Base-by-base conservation (phyloP, 1,140 invertebrate genomes). In the Zaprionus gabonicus region DNA sequence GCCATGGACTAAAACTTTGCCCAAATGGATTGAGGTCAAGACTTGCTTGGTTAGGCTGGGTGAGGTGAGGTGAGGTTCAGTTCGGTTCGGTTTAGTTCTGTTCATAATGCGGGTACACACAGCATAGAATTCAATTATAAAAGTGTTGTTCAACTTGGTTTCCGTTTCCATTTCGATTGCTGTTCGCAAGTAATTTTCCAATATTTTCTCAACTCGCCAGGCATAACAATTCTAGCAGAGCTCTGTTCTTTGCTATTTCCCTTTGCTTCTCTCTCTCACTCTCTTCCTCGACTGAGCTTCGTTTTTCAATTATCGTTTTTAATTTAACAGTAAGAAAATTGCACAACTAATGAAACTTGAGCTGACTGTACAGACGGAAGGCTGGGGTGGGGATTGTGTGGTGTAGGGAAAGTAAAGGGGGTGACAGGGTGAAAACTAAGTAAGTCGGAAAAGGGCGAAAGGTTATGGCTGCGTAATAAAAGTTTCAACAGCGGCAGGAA, bases 271-370 rank as follows among this genome's bases (percentile, higher is more conserved):
- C 25, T 27, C 28, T 27, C n/a, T 53, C 69, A 71, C 38, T 49
- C 25, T 49, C 12, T 15, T n/a, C n/a, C 28, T 56, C 53, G 25
- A 31, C 25, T 15, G 53, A 65, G 79, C 74, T 78, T 79, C 91
- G 92, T 71, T 93, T 91, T 91, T 83, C 85, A 90, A 90, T 90
- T 90, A 90, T 90, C 85, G 85, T 90, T 90, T 90, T 90, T 90
- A 90, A 90, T 90, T 90, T 77, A 85, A 67, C 71, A 82, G 79
- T 80, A 82, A 80, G 79, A 90, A 90, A 90, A 90, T 90, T 75
- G 86, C 82, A 82, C 81, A 81, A 85, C 85, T 88, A 82, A 88
- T 85, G 81, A 88, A 88, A 88, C 72, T 85, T 67, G 59, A 73
- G 70, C 51, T 67, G 57, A 60, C 69, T 69, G 71, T 70, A 67